Base-by-base conservation (phyloP, 2,113 vertebrate genomes). In the Carassius gibelio region DNA sequence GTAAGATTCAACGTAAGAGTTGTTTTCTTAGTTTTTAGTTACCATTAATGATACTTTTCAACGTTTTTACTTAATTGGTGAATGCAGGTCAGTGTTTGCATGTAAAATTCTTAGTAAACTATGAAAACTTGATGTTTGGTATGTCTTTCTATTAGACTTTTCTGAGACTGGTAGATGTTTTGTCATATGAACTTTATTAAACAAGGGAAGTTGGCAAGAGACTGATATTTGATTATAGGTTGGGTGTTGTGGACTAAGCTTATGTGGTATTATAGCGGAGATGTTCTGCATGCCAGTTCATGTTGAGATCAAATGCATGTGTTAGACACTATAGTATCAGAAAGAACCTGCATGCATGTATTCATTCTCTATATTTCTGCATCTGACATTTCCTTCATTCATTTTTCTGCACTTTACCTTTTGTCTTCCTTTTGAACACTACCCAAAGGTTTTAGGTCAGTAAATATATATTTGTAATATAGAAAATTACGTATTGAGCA, bases 251-350 rank as follows among this genome's bases (percentile, higher is more conserved):
- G 68, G 23, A 87, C 50, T 45, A n/a, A 68, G 86, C 82, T 87
- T 81, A 83, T 55, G 81, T 45, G n/a, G 79, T 74, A 48, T 78
- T 77, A 64, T 5, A 72, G n/a, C 7, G 34, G 64, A 74, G 75
- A 57, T 34, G 30, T 45, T 78, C 66, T 85, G 84, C 85, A 74
- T 85, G 74, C 26, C 66, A 69, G 26, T 15, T 81, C 86, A 83
- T 50, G 85, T 64, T 45, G 50, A 68, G 15, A 66, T 68, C 59
- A 68, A 82, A 59, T 21, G 74, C 57, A 69, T 52, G 23, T 72
- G 34, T 84, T 74, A 36, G 17, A 21, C 64, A 36, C 13, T 9
- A 62, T 45, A 30, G 48, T 38, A 71, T 48, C n/a, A n/a, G 34
- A 55, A 50, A 36, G 6, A 45, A 17, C 21, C 23, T 50, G 30